These are phyloP conservation scores for Sebastes wilsoni DNA, from an alignment of 2,797 vertebrate genomes.

Conservation along the genomic window DNA sequence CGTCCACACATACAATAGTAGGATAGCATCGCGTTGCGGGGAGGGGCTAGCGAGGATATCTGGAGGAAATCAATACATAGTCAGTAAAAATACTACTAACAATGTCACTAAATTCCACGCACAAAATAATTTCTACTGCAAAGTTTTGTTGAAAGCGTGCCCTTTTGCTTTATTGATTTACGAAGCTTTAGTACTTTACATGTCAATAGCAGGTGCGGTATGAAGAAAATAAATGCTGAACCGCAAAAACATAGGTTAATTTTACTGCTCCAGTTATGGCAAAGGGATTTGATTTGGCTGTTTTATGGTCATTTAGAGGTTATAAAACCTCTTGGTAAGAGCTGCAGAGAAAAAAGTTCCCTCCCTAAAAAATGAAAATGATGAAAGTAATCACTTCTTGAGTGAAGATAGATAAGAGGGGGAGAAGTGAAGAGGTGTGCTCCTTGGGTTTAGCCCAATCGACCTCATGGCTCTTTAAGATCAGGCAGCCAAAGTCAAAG, in stretches of 20 bases:
- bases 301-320: slow-evolving; percentile 30
- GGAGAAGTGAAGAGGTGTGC: slow-evolving; percentile 23
- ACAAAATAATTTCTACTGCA: not conserved
- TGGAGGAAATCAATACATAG: slow-evolving; percentile 63
- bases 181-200: slow-evolving; percentile 1
- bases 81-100: slow-evolving; percentile 17
- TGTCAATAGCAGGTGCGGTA: slow-evolving; percentile 8
- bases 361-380: slow-evolving; percentile 43
- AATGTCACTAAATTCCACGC: slow-evolving; percentile 4
- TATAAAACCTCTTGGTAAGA: slow-evolving; percentile 17
- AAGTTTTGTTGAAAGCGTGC: slow-evolving; percentile 16
- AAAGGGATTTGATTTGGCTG: slow-evolving; percentile 52
- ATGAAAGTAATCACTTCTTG: slow-evolving; percentile 53
- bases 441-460: slow-evolving; percentile 40
- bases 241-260: slow-evolving; percentile 8
- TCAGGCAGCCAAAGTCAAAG: slow-evolving; percentile 40
- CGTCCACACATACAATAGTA: slow-evolving; percentile 47
- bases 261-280: slow-evolving; percentile 34
- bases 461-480: slow-evolving; percentile 48
- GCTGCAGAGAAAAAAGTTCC: slow-evolving; percentile 1
- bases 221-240: not conserved
- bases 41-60: slow-evolving; percentile 40
- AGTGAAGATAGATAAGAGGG: slow-evolving; percentile 52
- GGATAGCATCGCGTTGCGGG: slow-evolving; percentile 11
- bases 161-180: slow-evolving; percentile 17